phyloP scores from a whole-genome alignment of 2,888 invertebrate species.

The Zhuqinia jingwanae region DNA sequence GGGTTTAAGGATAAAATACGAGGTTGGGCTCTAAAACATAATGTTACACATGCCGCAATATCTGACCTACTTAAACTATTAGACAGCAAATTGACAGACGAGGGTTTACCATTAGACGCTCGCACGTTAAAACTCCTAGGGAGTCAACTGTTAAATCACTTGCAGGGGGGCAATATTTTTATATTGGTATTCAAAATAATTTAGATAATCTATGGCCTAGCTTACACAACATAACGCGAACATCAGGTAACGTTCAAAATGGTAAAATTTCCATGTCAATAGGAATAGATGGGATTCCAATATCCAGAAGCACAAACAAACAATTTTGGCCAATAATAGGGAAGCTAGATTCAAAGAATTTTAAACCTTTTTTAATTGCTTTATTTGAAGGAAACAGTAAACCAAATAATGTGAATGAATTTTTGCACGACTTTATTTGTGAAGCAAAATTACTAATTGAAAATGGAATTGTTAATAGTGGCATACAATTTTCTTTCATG shows the following conservation, averaged over 20 bases:
- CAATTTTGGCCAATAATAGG: background rate
- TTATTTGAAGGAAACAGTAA: background rate
- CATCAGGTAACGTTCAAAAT: too few relatives aligned
- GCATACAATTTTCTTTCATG: background rate
- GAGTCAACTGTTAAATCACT: too few relatives aligned
- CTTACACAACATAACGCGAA: too few relatives aligned
- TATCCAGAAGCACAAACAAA: background rate
- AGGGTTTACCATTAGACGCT: conserved; percentile 8
- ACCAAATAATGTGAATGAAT: background rate
- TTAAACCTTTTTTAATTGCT: background rate
- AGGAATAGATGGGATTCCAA: conserved; percentile 3
- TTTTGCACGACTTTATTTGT: background rate
- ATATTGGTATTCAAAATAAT: too few relatives aligned
- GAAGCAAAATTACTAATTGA: background rate
- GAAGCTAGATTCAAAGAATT: background rate
- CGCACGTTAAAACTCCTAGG: conserved; percentile 49
- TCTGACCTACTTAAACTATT: background rate
- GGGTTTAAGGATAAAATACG: background rate
- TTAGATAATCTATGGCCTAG: too few relatives aligned
- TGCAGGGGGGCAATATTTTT: too few relatives aligned
- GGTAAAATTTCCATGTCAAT: background rate
- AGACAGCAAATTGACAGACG: background rate
- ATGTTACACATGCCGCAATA: background rate
- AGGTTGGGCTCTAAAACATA: background rate
- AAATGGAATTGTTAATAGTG: background rate